Conservation (phyloP, 2,888 invertebrate species). For the Brenthis hecate region DNA sequence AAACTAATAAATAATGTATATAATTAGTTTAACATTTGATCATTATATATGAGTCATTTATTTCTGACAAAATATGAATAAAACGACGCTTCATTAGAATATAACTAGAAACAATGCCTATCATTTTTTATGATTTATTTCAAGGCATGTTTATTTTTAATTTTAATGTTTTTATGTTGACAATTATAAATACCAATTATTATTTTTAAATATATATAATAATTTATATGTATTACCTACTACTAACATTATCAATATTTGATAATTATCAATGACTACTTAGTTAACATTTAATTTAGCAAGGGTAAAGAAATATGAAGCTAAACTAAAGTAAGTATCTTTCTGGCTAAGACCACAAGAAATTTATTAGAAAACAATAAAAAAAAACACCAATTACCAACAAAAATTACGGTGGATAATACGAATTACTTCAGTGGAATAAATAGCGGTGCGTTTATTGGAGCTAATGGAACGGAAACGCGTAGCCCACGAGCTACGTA, state of each 20-base stretch:
- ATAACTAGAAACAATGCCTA: no score
- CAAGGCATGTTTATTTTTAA: no score
- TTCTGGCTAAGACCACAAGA: background rate
- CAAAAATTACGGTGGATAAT: constrained; percentile 25
- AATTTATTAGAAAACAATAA: constrained; percentile 14
- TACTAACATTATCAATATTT: no score
- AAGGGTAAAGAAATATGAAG: no score
- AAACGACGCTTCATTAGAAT: no score
- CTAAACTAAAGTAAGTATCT: background rate
- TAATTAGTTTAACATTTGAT: constrained; percentile 4
- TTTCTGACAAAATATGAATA: no score
- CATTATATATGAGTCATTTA: background rate
- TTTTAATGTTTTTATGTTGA: no score
- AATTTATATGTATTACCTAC: no score
- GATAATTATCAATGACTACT: background rate
- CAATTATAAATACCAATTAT: no score
- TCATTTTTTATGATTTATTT: no score
- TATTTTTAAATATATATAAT: no score
- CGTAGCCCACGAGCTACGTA: constrained; percentile 41
- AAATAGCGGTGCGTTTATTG: constrained; percentile 39
- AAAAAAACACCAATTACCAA: constrained; percentile 11
- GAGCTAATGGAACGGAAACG: constrained; percentile 39
- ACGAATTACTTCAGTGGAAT: constrained; percentile 38
- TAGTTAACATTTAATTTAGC: background rate
- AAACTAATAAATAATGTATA: constrained; percentile 25